Conservation (phyloP, 2,888 invertebrate species). For the Coelinius sp. region DNA sequence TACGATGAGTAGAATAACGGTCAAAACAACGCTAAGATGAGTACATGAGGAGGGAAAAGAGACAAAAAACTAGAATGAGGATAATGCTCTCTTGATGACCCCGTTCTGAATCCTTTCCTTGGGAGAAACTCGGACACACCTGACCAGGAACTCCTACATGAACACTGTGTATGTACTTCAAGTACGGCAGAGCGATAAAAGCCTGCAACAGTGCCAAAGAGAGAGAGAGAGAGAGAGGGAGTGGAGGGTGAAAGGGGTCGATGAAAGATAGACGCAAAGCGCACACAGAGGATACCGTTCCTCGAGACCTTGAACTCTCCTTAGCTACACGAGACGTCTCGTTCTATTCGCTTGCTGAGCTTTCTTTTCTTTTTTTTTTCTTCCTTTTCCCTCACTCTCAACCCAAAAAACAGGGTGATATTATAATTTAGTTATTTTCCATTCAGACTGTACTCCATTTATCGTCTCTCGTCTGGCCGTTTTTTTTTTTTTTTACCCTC, state of each 20-base stretch:
- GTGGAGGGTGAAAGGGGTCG: slow-evolving; percentile 34
- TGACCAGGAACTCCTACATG: slow-evolving; percentile 49
- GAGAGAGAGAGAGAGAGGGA: neutral
- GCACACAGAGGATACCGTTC: slow-evolving; percentile 48
- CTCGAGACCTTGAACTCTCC: slow-evolving; percentile 50
- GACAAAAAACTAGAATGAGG: slow-evolving; percentile 34
- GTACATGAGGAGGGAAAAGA: slow-evolving; percentile 8
- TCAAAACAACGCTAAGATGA: slow-evolving; percentile 11
- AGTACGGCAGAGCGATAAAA: neutral
- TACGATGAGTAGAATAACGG: neutral
- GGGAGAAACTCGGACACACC: slow-evolving; percentile 53
- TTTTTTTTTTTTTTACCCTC: neutral
- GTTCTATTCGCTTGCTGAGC: neutral
- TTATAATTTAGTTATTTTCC: neutral
- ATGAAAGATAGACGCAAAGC: slow-evolving; percentile 17
- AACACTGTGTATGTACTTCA: slow-evolving; percentile 6
- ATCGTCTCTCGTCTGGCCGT: neutral
- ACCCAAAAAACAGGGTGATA: neutral
- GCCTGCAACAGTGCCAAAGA: neutral
- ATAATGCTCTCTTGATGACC: slow-evolving; percentile 38
- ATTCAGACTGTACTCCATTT: neutral
- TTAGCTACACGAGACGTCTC: slow-evolving; percentile 30
- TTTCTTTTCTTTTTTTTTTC: neutral
- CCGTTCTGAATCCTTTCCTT: slow-evolving; percentile 33
- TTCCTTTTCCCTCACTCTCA: no score